Conservation (phyloP, 2,113 vertebrate species). For the Neogale vison region DNA sequence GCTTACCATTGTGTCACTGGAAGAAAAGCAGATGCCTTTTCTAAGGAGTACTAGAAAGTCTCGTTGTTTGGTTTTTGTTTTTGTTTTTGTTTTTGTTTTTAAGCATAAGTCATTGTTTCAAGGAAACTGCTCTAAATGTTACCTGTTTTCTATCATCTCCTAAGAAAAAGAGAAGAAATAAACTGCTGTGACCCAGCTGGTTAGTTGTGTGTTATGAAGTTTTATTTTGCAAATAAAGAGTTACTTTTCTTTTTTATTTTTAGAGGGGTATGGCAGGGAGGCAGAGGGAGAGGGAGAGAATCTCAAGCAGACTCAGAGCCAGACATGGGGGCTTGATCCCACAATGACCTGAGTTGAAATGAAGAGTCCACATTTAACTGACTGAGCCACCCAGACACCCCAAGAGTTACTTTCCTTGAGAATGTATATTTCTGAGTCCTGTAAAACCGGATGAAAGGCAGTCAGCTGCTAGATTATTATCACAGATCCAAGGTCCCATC, state of each 20-base stretch:
- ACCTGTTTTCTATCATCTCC: constrained; percentile 27
- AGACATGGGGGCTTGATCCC: background rate
- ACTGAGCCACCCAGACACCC: background rate
- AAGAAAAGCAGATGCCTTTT: background rate
- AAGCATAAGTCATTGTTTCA: constrained; percentile 20
- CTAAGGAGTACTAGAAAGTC: constrained; percentile 8
- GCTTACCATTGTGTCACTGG: constrained; percentile 1
- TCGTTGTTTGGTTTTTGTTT: background rate
- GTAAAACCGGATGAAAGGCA: background rate
- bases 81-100: constrained; percentile 29
- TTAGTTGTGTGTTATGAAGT: constrained; percentile 25
- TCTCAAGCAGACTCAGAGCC: background rate
- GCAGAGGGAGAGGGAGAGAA: background rate
- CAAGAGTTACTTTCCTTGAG: constrained; percentile 40
- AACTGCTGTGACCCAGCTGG: constrained; percentile 3
- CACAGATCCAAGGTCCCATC: background rate
- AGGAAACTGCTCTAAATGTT: constrained; percentile 42
- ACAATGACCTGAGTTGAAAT: background rate
- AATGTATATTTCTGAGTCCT: background rate
- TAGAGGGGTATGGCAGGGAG: background rate
- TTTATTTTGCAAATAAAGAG: constrained; percentile 52
- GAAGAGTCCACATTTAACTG: background rate
- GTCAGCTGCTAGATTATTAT: constrained; percentile 11
- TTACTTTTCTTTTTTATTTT: constrained; percentile 38
- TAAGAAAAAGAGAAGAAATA: constrained; percentile 37